Conservation (phyloP, 2,888 invertebrate genomes). For the Tetragonisca angustula region DNA sequence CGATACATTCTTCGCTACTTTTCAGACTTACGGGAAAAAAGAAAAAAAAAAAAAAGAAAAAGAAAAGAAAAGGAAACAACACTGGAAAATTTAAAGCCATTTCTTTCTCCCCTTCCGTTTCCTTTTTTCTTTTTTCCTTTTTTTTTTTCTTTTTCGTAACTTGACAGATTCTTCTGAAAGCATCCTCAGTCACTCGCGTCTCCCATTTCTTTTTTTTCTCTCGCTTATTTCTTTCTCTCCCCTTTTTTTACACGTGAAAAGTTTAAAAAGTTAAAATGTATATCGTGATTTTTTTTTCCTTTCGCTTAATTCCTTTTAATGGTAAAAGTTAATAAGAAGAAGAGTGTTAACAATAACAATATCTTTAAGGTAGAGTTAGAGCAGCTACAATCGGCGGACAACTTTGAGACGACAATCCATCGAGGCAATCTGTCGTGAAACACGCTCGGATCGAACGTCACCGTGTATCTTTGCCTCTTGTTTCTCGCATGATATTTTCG, state of each 20-base stretch:
- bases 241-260: slow-evolving; percentile 71
- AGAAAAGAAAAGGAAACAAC: slow-evolving; percentile 49
- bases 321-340: slow-evolving; percentile 81
- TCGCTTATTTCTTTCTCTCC: background rate
- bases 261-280: slow-evolving; percentile 77
- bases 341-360: slow-evolving; percentile 82
- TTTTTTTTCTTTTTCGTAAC: background rate
- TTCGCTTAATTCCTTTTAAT: slow-evolving; percentile 62
- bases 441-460: slow-evolving; percentile 9
- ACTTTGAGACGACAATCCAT: slow-evolving; percentile 79
- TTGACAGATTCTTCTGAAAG: slow-evolving; percentile 21
- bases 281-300: slow-evolving; percentile 71
- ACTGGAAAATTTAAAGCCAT: slow-evolving; percentile 65
- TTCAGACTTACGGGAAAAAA: background rate
- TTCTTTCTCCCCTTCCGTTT: background rate
- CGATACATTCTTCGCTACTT: slow-evolving; percentile 39
- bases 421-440: slow-evolving; percentile 65
- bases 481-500: slow-evolving; percentile 12
- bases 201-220: background rate
- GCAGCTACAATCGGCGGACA: slow-evolving; percentile 79
- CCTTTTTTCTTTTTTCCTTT: background rate
- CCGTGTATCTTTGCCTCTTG: slow-evolving; percentile 4
- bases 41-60: slow-evolving; percentile 17
- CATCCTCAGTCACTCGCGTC: slow-evolving; percentile 26
- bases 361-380: slow-evolving; percentile 76